A percentile compares a stretch with the other conserved stretches of the same genome.
These are phyloP conservation scores for Blastobasis lacticolella DNA, from an alignment of 2,888 invertebrate genomes.

Conservation along the genomic window DNA sequence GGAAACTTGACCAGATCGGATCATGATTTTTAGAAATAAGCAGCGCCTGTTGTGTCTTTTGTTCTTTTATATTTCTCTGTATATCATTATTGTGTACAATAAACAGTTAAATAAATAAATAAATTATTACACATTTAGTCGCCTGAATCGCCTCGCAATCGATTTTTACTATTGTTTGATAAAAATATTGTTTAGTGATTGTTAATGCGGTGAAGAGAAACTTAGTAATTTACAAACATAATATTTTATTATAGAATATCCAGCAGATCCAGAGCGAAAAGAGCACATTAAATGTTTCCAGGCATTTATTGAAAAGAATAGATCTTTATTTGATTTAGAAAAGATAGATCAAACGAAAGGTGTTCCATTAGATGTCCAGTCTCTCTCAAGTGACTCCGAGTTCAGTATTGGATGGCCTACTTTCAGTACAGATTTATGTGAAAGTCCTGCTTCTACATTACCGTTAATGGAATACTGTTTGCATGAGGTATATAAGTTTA, in stretches of 20 bases:
- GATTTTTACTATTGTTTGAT: too few species aligned
- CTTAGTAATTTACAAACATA: too few species aligned
- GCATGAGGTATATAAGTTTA: slow-evolving; percentile 77
- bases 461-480: slow-evolving; percentile 84
- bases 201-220: too few species aligned
- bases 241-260: slow-evolving; percentile 25
- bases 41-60: too few species aligned
- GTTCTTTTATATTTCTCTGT: too few species aligned
- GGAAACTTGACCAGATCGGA: too few species aligned
- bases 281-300: slow-evolving; percentile 39
- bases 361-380: slow-evolving; percentile 74
- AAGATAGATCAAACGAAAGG: slow-evolving; percentile 74
- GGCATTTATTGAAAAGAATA: slow-evolving; percentile 45
- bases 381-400: slow-evolving; percentile 68
- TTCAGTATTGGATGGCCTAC: slow-evolving; percentile 76
- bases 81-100: too few species aligned
- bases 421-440: slow-evolving; percentile 78
- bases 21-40: too few species aligned
- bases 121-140: too few species aligned
- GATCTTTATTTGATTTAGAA: slow-evolving; percentile 63
- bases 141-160: too few species aligned
- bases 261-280: slow-evolving; percentile 37
- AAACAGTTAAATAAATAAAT: too few species aligned
- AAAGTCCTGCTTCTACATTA: slow-evolving; percentile 79
- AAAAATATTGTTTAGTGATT: too few species aligned